Base-by-base conservation (phyloP, 2,113 vertebrate species). In the Oxyruncus cristatus region DNA sequence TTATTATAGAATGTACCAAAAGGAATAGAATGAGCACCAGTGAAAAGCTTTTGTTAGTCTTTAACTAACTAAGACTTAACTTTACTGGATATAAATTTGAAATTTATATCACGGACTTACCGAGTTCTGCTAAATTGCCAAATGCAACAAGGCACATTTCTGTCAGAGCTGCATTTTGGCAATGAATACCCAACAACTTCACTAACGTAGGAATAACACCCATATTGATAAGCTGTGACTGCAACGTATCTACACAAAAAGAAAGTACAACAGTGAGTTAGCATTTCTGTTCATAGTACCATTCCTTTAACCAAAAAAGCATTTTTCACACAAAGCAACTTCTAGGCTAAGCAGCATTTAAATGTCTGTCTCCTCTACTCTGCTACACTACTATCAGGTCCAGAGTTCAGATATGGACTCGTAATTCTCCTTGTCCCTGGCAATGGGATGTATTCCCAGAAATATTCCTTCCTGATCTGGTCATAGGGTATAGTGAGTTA, bases 71-170 rank as follows among this genome's bases (percentile, higher is more conserved):
- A 46, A 78, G 55, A 61, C 23, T 56, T 35, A 85, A 66, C 28
- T 50, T 77, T 21, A 84, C 11, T 33, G 15, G 12, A 72, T 50
- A 11, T 47, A 95, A 80, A 80, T 58, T 72, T 66, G 30, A 72
- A n/a, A 79, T 88, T 59, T 85, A 37, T 39, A 70, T 59, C 2
- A 12, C 35, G 20, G 32, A 98, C 98, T 98, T 98, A 99, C 99
- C 99, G 14, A 99, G 99, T 98, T 99, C 99, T 61, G 99, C 99
- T 97, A 99, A 97, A 97, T 99, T 99, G 50, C 99, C 99, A 92
- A 99, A 99, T n/a, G 99, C 99, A 97, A 99, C 98, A 85, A 99
- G 99, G 98, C 99, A 99, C 99, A 99, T 99, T 98, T 99, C 99
- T 91, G 99, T 99, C 96, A 99, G 98, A 92, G 99, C 98, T 35